These are phyloP conservation scores for Chymomyza fuscimana DNA, from an alignment of 2,888 invertebrate genomes.

Conservation along the genomic window DNA sequence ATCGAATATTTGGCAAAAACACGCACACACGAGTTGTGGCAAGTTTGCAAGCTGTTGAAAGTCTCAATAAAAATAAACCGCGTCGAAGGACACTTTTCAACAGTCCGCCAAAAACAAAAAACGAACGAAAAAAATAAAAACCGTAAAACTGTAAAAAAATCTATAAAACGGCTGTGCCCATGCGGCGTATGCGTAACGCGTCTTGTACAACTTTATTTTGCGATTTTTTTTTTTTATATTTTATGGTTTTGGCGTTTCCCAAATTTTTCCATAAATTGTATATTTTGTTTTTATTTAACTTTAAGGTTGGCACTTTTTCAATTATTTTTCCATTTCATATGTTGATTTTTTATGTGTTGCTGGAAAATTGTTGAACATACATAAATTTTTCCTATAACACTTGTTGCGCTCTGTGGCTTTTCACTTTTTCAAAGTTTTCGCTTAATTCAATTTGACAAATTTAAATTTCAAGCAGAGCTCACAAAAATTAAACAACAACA, in stretches of 20 bases:
- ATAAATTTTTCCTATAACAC: constrained; percentile 14
- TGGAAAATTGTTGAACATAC: not conserved
- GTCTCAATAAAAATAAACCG: constrained; percentile 46
- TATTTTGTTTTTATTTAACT: not conserved
- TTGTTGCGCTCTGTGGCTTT: constrained; percentile 35
- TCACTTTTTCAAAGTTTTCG: not conserved
- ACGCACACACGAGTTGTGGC: not conserved
- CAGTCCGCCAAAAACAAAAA: constrained; percentile 25
- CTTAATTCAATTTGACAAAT: constrained; percentile 18
- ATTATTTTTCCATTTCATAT: constrained; percentile 1
- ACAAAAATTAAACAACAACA: constrained; percentile 20
- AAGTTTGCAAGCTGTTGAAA: constrained; percentile 41
- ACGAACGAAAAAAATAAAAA: not conserved
- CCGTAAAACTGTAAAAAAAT: constrained; percentile 16
- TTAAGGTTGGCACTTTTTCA: not conserved
- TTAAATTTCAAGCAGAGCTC: constrained; percentile 1
- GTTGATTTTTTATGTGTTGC: not conserved
- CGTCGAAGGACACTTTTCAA: constrained; percentile 37
- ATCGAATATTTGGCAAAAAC: not conserved
- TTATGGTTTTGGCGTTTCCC: constrained; percentile 9
- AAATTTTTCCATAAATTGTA: constrained; percentile 17
- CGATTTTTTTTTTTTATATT: constrained; percentile 11
- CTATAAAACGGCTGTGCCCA: constrained; percentile 28
- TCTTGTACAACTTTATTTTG: constrained; percentile 23
- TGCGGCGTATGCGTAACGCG: constrained; percentile 43